phyloP scores from a whole-genome alignment of 2,888 invertebrate genomes.

The Monochamus alternatus region DNA sequence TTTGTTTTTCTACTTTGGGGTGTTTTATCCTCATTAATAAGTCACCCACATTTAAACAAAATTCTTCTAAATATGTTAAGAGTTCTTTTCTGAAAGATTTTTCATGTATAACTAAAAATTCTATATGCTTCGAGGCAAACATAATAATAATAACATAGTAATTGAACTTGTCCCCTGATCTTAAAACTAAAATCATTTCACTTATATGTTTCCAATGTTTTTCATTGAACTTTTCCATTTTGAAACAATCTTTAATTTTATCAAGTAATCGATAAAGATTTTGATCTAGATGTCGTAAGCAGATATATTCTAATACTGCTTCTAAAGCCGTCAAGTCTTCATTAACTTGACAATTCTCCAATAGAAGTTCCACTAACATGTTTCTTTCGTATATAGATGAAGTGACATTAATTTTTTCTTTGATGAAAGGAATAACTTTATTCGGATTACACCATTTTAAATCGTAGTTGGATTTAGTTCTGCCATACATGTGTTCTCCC shows the following conservation, averaged over 20 bases:
- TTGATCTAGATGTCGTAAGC: slow-evolving; percentile 52
- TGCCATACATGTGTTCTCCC: slow-evolving; percentile 48
- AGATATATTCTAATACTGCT: slow-evolving; percentile 54
- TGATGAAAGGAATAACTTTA: slow-evolving; percentile 51
- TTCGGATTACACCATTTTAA: slow-evolving; percentile 47
- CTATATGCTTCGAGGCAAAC: slow-evolving; percentile 44
- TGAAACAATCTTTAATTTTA: slow-evolving; percentile 15
- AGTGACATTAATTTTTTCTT: slow-evolving; percentile 56
- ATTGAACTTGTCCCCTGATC: slow-evolving; percentile 37
- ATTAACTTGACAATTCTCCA: slow-evolving; percentile 46
- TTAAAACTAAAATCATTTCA: slow-evolving; percentile 45
- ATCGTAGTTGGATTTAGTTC: slow-evolving; percentile 39
- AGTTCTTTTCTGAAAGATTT: slow-evolving; percentile 43
- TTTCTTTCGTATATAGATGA: slow-evolving; percentile 45
- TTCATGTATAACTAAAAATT: slow-evolving; percentile 47
- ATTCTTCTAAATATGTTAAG: neutral
- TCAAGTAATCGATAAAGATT: slow-evolving; percentile 37
- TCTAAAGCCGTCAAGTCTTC: slow-evolving; percentile 51
- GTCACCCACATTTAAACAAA: no score
- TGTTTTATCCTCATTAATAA: neutral
- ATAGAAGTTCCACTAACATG: slow-evolving; percentile 42
- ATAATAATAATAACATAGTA: neutral
- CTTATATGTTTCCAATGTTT: slow-evolving; percentile 53
- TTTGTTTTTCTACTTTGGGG: neutral
- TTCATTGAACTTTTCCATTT: slow-evolving; percentile 43